phyloP scores from a whole-genome alignment of 2,888 invertebrate genomes.

The Thereva nobilitata region DNA sequence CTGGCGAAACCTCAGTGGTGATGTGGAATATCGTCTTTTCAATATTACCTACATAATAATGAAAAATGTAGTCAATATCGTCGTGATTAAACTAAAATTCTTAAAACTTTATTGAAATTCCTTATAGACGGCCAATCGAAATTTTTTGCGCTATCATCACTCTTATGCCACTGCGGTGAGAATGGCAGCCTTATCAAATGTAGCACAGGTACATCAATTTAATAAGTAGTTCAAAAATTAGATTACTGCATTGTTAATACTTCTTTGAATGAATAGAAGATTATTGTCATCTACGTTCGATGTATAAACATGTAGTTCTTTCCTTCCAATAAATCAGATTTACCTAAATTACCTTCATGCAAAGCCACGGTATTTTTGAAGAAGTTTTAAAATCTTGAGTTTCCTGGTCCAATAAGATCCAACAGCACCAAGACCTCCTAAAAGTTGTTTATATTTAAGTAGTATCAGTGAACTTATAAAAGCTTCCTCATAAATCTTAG shows the following conservation, averaged over 20 bases:
- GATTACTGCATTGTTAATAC: conserved; percentile 51
- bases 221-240: not conserved
- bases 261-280: conserved; percentile 65
- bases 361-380: conserved; percentile 76
- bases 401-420: conserved; percentile 84
- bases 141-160: conserved; percentile 73
- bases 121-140: conserved; percentile 83
- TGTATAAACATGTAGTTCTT: conserved; percentile 64
- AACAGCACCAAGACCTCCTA: conserved; percentile 88
- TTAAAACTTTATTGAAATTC: conserved; percentile 82
- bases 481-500: too few relatives aligned
- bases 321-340: conserved; percentile 62
- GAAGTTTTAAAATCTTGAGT: conserved; percentile 83
- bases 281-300: conserved; percentile 88
- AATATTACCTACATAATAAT: too few relatives aligned
- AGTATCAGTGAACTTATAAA: too few relatives aligned
- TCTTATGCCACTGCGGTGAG: conserved; percentile 89
- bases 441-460: conserved; percentile 40
- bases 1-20: too few relatives aligned
- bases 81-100: conserved; percentile 53
- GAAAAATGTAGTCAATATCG: too few relatives aligned
- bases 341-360: conserved; percentile 67
- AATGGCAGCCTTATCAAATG: conserved; percentile 93
- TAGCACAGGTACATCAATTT: conserved; percentile 79
- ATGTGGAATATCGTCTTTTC: too few relatives aligned